Conservation (phyloP, 2,888 invertebrate genomes). For the Automeris io region DNA sequence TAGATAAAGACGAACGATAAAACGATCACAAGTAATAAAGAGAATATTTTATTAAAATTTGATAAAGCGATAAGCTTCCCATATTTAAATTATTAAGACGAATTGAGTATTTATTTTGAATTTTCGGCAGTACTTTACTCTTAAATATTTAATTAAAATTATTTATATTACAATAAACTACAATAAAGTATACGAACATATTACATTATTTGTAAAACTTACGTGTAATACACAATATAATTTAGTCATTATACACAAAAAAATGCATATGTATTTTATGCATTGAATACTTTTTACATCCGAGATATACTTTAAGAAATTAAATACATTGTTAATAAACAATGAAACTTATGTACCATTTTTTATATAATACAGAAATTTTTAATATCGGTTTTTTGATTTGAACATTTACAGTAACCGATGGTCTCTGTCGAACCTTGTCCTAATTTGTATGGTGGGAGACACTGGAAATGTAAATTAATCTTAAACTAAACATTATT, state of each 20-base stretch:
- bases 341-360: too few species aligned
- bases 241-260: too few species aligned
- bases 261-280: too few species aligned
- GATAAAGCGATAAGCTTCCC: neutral
- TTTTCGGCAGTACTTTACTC: conserved; percentile 28
- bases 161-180: conserved; percentile 35
- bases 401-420: neutral
- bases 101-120: conserved; percentile 22
- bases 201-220: too few species aligned
- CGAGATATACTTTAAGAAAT: too few species aligned
- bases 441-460: conserved; percentile 26
- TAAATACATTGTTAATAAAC: too few species aligned
- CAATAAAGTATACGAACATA: conserved; percentile 28
- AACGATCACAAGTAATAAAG: neutral
- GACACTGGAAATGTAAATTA: conserved; percentile 17
- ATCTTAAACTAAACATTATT: conserved; percentile 12
- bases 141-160: conserved; percentile 18
- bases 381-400: too few species aligned
- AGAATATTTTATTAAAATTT: neutral
- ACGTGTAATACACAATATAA: too few species aligned
- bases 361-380: too few species aligned
- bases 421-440: neutral
- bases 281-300: too few species aligned
- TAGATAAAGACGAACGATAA: neutral
- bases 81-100: conserved; percentile 9